Conservation (phyloP, 2,113 vertebrate species). For the Sturnus vulgaris region DNA sequence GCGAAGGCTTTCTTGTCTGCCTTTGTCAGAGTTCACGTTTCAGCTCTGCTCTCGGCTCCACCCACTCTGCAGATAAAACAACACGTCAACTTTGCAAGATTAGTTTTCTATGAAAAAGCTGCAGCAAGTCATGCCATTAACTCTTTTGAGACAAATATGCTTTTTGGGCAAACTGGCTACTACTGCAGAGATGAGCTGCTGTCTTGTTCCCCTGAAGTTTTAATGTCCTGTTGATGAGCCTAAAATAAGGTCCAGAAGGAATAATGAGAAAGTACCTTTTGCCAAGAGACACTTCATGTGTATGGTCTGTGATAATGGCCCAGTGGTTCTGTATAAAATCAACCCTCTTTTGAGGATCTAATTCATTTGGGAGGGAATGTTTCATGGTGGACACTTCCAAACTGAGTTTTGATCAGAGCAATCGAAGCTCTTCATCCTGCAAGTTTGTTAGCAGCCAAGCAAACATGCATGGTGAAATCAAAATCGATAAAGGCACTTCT, state of each 20-base stretch:
- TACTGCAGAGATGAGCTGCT: not conserved
- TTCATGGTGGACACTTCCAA: not conserved
- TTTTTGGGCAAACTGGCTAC: not conserved
- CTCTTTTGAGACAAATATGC: not conserved
- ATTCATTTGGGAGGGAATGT: not conserved
- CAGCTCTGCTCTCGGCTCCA: slow-evolving; percentile 64
- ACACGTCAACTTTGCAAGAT: slow-evolving; percentile 45
- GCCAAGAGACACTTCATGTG: not conserved
- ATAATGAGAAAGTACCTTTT: not conserved
- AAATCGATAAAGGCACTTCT: not conserved
- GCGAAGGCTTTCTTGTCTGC: slow-evolving; percentile 10
- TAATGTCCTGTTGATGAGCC: not conserved
- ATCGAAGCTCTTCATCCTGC: not conserved
- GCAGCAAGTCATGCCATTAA: slow-evolving; percentile 3
- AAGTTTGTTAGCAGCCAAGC: not conserved
- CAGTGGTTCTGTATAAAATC: not conserved
- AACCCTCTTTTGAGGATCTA: not conserved
- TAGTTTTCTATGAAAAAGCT: not conserved
- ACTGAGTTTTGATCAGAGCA: not conserved
- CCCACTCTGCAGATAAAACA: slow-evolving; percentile 81
- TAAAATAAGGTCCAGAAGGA: not conserved
- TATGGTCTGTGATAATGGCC: not conserved
- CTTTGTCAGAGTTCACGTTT: slow-evolving; percentile 67
- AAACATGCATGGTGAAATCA: not conserved
- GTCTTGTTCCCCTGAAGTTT: not conserved